A percentile compares a stretch with the other conserved stretches of the same genome.
These are phyloP conservation scores for Troides oblongomaculatus DNA, from an alignment of 2,888 invertebrate species.

Conservation along the genomic window DNA sequence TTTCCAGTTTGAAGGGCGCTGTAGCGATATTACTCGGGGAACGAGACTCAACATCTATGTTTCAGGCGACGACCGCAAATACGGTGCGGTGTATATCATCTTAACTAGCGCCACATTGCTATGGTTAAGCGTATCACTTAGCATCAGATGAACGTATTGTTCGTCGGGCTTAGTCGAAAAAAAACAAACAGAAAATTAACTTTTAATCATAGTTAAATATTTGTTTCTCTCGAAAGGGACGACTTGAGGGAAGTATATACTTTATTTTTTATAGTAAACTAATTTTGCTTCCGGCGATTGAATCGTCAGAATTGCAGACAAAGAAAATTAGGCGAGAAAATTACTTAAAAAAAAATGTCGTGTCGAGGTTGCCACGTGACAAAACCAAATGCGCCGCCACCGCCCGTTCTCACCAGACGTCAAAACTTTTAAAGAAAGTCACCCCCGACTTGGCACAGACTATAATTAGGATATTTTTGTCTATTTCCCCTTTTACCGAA, in stretches of 20 bases:
- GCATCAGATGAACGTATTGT: no score
- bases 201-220: no score
- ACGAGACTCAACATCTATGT: no score
- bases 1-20: no score
- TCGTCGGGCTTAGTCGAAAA: no score
- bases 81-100: no score
- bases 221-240: no score
- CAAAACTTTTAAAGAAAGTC: conserved; percentile 47
- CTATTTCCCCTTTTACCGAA: background rate
- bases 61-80: no score
- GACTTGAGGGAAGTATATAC: background rate
- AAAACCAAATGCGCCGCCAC: conserved; percentile 63
- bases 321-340: conserved; percentile 72
- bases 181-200: no score
- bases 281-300: conserved; percentile 50
- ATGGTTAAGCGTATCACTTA: no score
- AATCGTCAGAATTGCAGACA: conserved; percentile 68
- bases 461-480: conserved; percentile 37
- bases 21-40: no score
- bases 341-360: conserved; percentile 60
- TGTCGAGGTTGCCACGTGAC: conserved; percentile 54
- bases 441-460: conserved; percentile 37
- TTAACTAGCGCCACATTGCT: no score
- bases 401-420: conserved; percentile 61
- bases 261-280: conserved; percentile 12